Base-by-base conservation (phyloP, 1,140 invertebrate species). In the Drosophila teissieri region DNA sequence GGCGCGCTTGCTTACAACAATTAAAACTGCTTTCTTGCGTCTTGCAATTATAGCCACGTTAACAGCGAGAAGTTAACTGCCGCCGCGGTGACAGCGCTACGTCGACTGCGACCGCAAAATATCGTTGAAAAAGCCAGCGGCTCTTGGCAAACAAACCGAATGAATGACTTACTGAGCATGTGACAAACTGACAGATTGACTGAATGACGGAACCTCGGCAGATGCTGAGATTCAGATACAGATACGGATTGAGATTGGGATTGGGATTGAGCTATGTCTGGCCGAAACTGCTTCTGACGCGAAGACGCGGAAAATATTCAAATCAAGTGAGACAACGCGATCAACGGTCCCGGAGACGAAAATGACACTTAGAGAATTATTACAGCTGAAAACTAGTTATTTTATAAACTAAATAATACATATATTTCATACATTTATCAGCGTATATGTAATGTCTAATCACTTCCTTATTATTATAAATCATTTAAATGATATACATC, bases 1-100 rank as follows among this genome's bases (percentile, higher is more conserved):
- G 76, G 79, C 76, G 54, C 80, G 83, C 75, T 89, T 83, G 72
- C 79, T 88, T 80, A 89, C 68, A 89, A 78, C 83, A 89, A 88
- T 84, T 88, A 88, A 88, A 80, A 78, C 24, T 57, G 64, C 69
- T 84, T 52, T 78, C 76, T 58, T 53, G 83, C 68, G 64, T 48
- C 24, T 63, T 65, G 60, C 80, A 84, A 72, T 89, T 89, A 89
- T 82, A 89, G 84, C 73, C 84, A 84, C 79, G 84, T 84, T 84
- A 89, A 70, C 61, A 77, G 63, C 69, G 58, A 73, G 67, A 72
- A 56, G 55, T 75, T 56, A 46, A 68, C 57, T 77, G 62, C 72
- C 61, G 73, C 49, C 80, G 72, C 68, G 69, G 34, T 67, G 48
- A 68, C 73, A 53, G 31, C 42, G 58, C 37, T 42, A 56, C 70